Conservation (phyloP, 2,888 invertebrate genomes). For the Pollenia labialis region DNA sequence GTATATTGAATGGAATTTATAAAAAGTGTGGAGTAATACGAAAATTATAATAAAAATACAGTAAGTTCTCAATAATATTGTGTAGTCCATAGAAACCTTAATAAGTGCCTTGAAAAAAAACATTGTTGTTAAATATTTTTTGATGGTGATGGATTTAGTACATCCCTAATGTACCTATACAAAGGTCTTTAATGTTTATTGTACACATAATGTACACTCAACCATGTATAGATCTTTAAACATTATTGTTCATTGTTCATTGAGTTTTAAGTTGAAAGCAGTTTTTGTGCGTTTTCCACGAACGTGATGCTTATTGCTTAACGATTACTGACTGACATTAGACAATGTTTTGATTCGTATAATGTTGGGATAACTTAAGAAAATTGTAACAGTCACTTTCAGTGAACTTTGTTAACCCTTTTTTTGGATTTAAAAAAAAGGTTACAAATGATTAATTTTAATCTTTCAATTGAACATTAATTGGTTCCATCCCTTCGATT, state of each 20-base stretch:
- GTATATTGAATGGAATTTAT: too few relatives aligned
- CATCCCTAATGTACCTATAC: too few relatives aligned
- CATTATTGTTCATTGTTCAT: conserved; percentile 20
- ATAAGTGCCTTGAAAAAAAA: too few relatives aligned
- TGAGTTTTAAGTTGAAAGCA: conserved; percentile 21
- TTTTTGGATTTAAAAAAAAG: conserved; percentile 15
- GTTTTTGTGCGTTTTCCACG: background rate
- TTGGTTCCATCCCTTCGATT: conserved; percentile 34
- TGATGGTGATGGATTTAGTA: too few relatives aligned
- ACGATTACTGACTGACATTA: conserved; percentile 25
- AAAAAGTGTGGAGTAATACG: too few relatives aligned
- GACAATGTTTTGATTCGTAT: background rate
- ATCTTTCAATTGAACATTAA: conserved; percentile 64
- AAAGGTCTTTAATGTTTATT: too few relatives aligned
- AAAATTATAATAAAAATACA: too few relatives aligned
- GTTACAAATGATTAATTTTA: conserved; percentile 45
- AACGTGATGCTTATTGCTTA: conserved; percentile 46
- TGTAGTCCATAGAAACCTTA: too few relatives aligned
- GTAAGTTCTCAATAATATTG: too few relatives aligned
- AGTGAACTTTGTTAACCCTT: conserved; percentile 29
- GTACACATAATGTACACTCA: too few relatives aligned
- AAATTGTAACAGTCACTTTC: conserved; percentile 20
- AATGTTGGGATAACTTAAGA: background rate
- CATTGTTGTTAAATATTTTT: too few relatives aligned
- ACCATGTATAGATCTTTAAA: background rate